Conservation (phyloP, 2,113 vertebrate species). For the Hydrolagus affinis region DNA sequence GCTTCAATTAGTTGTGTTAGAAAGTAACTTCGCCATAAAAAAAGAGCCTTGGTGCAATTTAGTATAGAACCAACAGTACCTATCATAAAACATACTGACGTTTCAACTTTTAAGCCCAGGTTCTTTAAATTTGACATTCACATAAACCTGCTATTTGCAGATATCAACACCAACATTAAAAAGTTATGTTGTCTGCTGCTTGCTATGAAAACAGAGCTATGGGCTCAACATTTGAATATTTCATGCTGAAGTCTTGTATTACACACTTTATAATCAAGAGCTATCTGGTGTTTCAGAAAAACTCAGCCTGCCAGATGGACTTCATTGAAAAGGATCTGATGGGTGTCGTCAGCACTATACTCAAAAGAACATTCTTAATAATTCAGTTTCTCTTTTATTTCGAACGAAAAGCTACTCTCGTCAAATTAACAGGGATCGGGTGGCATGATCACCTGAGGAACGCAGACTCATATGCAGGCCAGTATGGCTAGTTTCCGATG, state of each 20-base stretch:
- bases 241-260: neutral
- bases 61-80: too few relatives aligned
- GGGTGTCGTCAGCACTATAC: neutral
- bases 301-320: neutral
- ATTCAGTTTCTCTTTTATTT: neutral
- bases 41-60: too few relatives aligned
- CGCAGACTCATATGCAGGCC: neutral
- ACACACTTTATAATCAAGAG: too few relatives aligned
- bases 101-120: too few relatives aligned
- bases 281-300: neutral
- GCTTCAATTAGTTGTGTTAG: too few relatives aligned
- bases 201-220: neutral
- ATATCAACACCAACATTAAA: neutral
- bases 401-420: neutral
- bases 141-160: too few relatives aligned
- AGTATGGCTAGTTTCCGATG: neutral
- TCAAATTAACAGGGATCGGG: neutral
- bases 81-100: too few relatives aligned
- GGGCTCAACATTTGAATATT: neutral
- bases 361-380: constrained; percentile 13
- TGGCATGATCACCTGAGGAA: neutral
- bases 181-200: neutral
- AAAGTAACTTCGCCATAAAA: too few relatives aligned
- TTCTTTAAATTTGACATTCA: neutral
- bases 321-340: neutral